phyloP scores from a whole-genome alignment of 2,888 invertebrate genomes.

The Dorcus hopei region DNA sequence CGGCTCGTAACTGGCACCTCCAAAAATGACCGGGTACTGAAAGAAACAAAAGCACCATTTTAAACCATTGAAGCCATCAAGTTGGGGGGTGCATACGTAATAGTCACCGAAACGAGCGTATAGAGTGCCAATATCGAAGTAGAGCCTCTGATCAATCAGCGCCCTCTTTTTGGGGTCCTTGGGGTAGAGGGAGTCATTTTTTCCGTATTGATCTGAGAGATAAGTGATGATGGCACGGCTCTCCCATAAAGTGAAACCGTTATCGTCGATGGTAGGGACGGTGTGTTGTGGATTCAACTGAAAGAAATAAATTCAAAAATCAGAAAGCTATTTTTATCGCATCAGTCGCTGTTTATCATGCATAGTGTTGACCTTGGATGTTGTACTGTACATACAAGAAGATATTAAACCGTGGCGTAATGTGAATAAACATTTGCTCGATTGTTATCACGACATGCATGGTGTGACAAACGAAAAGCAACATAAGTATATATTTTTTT shows the following conservation, averaged over 20 bases:
- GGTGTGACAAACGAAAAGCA: too few relatives aligned
- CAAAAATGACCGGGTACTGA: conserved; percentile 50
- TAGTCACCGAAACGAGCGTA: conserved; percentile 68
- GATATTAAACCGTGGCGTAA: not conserved
- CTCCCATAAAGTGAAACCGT: conserved; percentile 78
- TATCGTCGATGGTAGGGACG: conserved; percentile 80
- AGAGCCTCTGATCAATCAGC: conserved; percentile 72
- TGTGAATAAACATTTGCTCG: not conserved
- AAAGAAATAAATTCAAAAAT: conserved; percentile 24
- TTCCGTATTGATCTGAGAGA: conserved; percentile 76
- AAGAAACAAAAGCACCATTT: conserved; percentile 12
- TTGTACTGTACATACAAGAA: too few relatives aligned
- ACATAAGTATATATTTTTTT: too few relatives aligned
- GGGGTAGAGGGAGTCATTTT: conserved; percentile 72
- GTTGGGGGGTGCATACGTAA: conserved; percentile 59
- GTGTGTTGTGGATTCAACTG: conserved; percentile 83
- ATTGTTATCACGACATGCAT: not conserved
- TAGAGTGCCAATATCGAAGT: conserved; percentile 76
- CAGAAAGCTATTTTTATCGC: conserved; percentile 5
- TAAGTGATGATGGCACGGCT: conserved; percentile 81
- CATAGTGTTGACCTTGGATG: not conserved
- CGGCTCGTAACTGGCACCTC: conserved; percentile 52
- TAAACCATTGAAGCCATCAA: not conserved
- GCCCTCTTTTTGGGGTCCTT: conserved; percentile 75
- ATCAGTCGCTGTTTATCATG: not conserved